phyloP scores from a whole-genome alignment of 2,797 vertebrate species.

The Scomberomorus guttatus region DNA sequence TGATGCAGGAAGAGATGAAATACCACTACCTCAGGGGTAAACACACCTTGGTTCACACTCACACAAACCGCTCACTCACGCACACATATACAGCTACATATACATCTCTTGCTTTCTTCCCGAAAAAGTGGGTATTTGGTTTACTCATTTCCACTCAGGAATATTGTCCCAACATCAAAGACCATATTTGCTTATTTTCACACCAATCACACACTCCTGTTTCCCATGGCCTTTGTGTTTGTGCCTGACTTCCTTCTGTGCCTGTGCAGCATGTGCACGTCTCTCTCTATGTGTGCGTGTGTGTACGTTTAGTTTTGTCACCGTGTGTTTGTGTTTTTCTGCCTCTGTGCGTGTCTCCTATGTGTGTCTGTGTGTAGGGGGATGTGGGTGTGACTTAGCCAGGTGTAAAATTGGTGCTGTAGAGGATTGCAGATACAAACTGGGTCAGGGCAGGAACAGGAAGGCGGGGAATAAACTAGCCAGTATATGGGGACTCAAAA shows the following conservation, averaged over 20 bases:
- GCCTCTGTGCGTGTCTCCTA: constrained; percentile 13
- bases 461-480: constrained; percentile 38
- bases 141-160: constrained; percentile 42
- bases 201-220: constrained; percentile 65
- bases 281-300: constrained; percentile 1
- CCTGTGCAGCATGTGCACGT: constrained; percentile 17
- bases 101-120: constrained; percentile 34
- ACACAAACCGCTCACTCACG: constrained; percentile 48
- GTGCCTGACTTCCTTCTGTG: constrained; percentile 19
- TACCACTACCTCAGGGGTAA: constrained; percentile 82
- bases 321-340: constrained; percentile 5
- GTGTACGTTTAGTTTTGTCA: constrained; percentile 26
- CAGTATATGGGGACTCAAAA: constrained; percentile 1
- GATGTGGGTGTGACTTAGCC: constrained; percentile 55
- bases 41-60: constrained; percentile 78
- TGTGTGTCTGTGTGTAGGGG: neutral
- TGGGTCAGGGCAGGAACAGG: constrained; percentile 68
- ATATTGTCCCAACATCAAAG: constrained; percentile 74
- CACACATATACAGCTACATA: constrained; percentile 38
- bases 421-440: constrained; percentile 68
- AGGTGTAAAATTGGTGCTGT: constrained; percentile 73
- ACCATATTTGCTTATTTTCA: constrained; percentile 71
- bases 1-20: constrained; percentile 84
- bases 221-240: constrained; percentile 57
- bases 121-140: constrained; percentile 9